phyloP scores from a whole-genome alignment of 2,888 invertebrate genomes.

The Aphodius sticticus region DNA sequence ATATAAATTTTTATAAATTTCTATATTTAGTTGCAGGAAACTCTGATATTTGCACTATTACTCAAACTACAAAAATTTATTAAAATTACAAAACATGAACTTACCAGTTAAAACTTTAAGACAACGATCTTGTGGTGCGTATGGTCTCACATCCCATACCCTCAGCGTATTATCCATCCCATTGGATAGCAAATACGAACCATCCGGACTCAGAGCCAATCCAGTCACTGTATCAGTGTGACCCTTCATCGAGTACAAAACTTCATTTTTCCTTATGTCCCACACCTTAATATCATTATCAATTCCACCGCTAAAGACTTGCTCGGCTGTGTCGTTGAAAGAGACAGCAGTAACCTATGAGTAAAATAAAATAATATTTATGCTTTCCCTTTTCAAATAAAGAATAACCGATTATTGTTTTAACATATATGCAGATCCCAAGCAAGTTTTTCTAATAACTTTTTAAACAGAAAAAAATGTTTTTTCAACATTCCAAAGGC shows the following conservation, averaged over 20 bases:
- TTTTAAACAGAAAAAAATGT: too few relatives aligned
- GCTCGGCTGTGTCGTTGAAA: conserved; percentile 96
- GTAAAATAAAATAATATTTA: neutral
- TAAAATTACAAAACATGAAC: neutral
- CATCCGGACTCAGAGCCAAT: conserved; percentile 82
- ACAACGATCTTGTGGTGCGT: conserved; percentile 91
- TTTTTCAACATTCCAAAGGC: too few relatives aligned
- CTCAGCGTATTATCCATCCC: conserved; percentile 96
- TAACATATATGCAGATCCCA: too few relatives aligned
- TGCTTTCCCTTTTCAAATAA: neutral
- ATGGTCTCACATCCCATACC: conserved; percentile 97
- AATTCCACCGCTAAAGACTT: conserved; percentile 93
- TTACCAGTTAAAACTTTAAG: conserved; percentile 83
- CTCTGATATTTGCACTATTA: too few relatives aligned
- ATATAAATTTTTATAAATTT: too few relatives aligned
- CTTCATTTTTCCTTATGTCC: conserved; percentile 91
- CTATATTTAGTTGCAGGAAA: too few relatives aligned
- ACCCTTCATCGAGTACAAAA: conserved; percentile 86
- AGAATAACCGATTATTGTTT: too few relatives aligned
- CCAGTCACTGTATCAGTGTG: conserved; percentile 97
- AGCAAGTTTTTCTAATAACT: neutral
- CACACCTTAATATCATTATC: conserved; percentile 98
- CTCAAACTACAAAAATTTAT: too few relatives aligned
- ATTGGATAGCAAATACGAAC: conserved; percentile 92
- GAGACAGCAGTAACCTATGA: conserved; percentile 78